Evolutionary conservation across 2,888 invertebrate species (phyloP).

Genomic region (Trachelus stipa): DNA sequence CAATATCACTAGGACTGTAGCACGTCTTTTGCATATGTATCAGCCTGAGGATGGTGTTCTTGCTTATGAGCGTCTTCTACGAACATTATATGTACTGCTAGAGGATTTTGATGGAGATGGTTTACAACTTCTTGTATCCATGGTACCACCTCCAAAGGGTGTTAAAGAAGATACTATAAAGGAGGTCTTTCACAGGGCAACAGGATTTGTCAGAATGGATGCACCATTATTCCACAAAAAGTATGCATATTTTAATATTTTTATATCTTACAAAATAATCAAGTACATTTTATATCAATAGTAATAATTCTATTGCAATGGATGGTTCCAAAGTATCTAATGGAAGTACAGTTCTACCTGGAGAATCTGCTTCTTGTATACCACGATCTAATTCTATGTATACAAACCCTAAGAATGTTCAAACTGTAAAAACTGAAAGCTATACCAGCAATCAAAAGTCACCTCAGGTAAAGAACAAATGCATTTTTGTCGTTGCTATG

Average conservation of each 20-base stretch:
- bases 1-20: slow-evolving; percentile 46
- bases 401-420: neutral
- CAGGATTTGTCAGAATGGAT: slow-evolving; percentile 43
- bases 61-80: slow-evolving; percentile 49
- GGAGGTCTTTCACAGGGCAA: slow-evolving; percentile 46
- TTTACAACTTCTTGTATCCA: slow-evolving; percentile 47
- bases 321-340: neutral
- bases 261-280: neutral
- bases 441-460: neutral
- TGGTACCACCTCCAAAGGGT: slow-evolving; percentile 48
- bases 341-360: neutral
- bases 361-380: neutral
- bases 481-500: neutral
- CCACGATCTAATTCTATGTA: neutral
- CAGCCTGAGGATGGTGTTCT: slow-evolving; percentile 52
- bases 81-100: slow-evolving; percentile 43
- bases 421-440: neutral
- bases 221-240: slow-evolving; percentile 38
- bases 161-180: slow-evolving; percentile 39
- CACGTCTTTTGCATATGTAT: slow-evolving; percentile 50
- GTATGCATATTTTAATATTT: slow-evolving; percentile 16
- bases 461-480: slow-evolving; percentile 13
- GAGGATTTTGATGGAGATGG: slow-evolving; percentile 45
- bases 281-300: neutral
- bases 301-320: neutral